Evolutionary conservation across 2,797 vertebrate genomes (phyloP), one percentile per base, ranked within the genome.

Genomic region (Huso huso): DNA sequence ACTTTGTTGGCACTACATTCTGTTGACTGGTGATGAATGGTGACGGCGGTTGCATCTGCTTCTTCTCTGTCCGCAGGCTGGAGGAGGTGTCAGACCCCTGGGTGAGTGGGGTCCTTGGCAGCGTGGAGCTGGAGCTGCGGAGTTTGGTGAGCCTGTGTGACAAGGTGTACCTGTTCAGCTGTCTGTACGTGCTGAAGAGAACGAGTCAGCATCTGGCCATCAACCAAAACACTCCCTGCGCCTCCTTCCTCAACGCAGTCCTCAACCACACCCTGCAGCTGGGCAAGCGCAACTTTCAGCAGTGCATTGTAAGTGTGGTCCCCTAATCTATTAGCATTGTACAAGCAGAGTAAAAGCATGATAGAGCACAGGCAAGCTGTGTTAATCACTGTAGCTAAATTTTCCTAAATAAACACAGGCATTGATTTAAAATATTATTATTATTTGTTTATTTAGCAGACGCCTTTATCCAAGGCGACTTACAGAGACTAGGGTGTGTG

Each of bases 251-350:
- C 60, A 74, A 61, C 68, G 5, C 53, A 1, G 6, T 78, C 48
- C 75, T 83, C 60, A 72, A 70, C 11, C 74, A 76, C 1, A 8
- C 64, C 64, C 6, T 78, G 64, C 71, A 79, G 15, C 71, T 75
- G 65, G 68, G 75, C 70, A 79, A 82, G 66, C 72, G 64, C 68
- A 79, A 12, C 79, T 78, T 80, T 74, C 74, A 75, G 68, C 77
- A 69, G 13, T 70, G 18, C 67, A 75, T 79, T 0, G 77, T 81
- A 71, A 81, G 81, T 79, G 37, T 10, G 15, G n/a, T 55, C 4
- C 9, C 52, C 5, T 55, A 55, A 55, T 10, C 9, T 55, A 55
- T 55, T 55, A 55, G n/a, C 52, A 4, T 7, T 55, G n/a, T 8
- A 10, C 52, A 55, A 55, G n/a, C 23, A 37, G 23, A 37, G 23